Percentiles rank a stretch among this genome's conserved stretches.
phyloP scores from a whole-genome alignment of 2,113 vertebrate species.

The Xenopus laevis region DNA sequence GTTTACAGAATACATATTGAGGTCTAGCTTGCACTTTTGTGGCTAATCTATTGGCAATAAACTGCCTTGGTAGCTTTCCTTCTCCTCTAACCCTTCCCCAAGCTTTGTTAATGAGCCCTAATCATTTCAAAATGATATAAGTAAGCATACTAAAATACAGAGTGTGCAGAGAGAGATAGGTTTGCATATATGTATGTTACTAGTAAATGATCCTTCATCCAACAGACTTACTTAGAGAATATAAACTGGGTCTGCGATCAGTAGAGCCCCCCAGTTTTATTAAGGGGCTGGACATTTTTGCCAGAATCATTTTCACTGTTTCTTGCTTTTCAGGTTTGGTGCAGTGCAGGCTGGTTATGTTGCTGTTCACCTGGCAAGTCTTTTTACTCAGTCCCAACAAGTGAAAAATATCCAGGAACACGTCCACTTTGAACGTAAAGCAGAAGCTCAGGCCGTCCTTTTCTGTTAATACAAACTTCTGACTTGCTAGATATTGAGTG shows the following conservation, averaged over 20 bases:
- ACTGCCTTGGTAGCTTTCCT: no score
- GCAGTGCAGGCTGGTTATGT: constrained; percentile 60
- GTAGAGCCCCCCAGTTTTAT: constrained; percentile 54
- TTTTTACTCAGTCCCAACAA: constrained; percentile 62
- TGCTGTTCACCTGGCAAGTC: constrained; percentile 54
- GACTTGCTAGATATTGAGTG: constrained; percentile 53
- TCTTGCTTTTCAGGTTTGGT: constrained; percentile 59
- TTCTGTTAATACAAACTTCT: constrained; percentile 49
- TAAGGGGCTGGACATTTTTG: constrained; percentile 61
- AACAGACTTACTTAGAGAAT: constrained; percentile 56
- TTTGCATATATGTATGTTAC: no score
- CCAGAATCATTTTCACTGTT: constrained; percentile 58
- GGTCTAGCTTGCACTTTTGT: no score
- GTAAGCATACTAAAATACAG: no score
- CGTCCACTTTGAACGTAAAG: constrained; percentile 60
- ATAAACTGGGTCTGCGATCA: constrained; percentile 57
- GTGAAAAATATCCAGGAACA: constrained; percentile 62
- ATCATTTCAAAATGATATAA: no score
- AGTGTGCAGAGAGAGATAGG: no score
- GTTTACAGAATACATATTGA: no score
- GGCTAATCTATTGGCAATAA: no score
- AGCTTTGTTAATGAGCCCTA: no score
- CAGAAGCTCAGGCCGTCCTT: constrained; percentile 57
- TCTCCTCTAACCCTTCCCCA: no score
- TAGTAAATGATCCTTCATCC: not conserved